These are phyloP conservation scores for Trichopoda pennipes DNA, from an alignment of 2,888 invertebrate genomes.

Conservation along the genomic window DNA sequence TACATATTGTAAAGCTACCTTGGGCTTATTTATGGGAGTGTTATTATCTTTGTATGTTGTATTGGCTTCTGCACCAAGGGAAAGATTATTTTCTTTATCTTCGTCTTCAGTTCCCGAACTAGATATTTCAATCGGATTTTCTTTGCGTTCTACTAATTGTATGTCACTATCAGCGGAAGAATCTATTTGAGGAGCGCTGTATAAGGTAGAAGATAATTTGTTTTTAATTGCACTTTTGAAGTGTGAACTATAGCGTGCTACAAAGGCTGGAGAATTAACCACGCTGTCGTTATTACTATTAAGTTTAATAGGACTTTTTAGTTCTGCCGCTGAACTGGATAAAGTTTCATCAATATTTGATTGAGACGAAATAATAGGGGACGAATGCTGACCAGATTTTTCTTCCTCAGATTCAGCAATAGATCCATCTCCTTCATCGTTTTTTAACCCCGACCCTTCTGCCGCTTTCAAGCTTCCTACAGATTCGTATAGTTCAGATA, in stretches of 20 bases:
- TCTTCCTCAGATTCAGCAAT: conserved; percentile 13
- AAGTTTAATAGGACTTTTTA: too few species aligned
- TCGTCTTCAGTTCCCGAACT: conserved; percentile 70
- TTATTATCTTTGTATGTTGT: too few species aligned
- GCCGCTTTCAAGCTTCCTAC: neutral
- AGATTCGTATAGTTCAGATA: conserved; percentile 24
- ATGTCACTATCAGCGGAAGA: conserved; percentile 72
- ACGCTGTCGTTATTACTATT: too few species aligned
- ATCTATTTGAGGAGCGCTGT: conserved; percentile 57
- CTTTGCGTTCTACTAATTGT: conserved; percentile 72
- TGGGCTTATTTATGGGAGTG: neutral
- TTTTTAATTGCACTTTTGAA: conserved; percentile 73
- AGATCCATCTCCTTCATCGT: neutral
- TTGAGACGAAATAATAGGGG: too few species aligned
- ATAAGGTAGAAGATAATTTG: conserved; percentile 73
- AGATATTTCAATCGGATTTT: conserved; percentile 74
- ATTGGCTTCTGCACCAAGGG: too few species aligned
- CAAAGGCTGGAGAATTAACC: conserved; percentile 56
- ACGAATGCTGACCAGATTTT: too few species aligned
- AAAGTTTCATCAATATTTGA: too few species aligned
- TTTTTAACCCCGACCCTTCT: neutral
- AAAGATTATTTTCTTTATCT: conserved; percentile 68
- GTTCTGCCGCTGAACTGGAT: neutral
- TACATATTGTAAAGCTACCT: conserved; percentile 66
- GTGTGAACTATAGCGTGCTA: conserved; percentile 73